Evolutionary conservation across 2,888 invertebrate genomes (phyloP), one percentile per base, ranked within the genome.

Genomic region (Eristalinus sepulchralis): DNA sequence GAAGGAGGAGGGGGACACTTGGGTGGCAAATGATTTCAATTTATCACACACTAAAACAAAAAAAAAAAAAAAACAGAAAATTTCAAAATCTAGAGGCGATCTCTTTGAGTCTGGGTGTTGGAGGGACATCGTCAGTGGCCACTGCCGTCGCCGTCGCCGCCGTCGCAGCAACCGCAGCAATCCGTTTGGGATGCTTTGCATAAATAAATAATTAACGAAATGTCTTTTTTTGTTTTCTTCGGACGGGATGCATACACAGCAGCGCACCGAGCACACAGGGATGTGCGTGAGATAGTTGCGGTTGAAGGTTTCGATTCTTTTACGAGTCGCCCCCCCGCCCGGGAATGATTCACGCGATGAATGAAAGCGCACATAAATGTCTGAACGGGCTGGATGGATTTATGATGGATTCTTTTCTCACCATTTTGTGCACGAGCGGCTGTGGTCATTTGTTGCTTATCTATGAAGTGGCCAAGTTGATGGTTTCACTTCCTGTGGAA

Each of bases 181-280:
- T 85, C 76, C 20, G 59, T 71, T 68, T 59, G 39, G 73, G 57
- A 66, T 70, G 75, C 22, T 86, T 86, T 79, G 86, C 86, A 86
- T 86, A 86, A 86, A 83, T 86, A 83, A 79, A 73, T 86, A 86
- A 86, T 86, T 83, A 86, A 86, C 83, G 73, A 83, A 86, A 86
- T 86, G 86, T 86, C 86, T 86, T 85, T 76, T 68, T 85, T 86
- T 86, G 78, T 86, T 86, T 83, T 77, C 55, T 55, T 73, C 68
- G 77, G 84, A 77, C 82, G 77, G 76, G 47, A 9, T 13, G 22
- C 20, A 66, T 80, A 73, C 86, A 80, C 87, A 70, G 78, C 66
- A 76, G 20, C 31, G 57, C 77, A 62, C 81, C 2, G 27, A 27
- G 27, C 27, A 27, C 27, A 27, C 27, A 70, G 80, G 71, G 71